Evolutionary conservation across 1,140 invertebrate species (phyloP).

Genomic region (Drosophila lacteicornis): DNA sequence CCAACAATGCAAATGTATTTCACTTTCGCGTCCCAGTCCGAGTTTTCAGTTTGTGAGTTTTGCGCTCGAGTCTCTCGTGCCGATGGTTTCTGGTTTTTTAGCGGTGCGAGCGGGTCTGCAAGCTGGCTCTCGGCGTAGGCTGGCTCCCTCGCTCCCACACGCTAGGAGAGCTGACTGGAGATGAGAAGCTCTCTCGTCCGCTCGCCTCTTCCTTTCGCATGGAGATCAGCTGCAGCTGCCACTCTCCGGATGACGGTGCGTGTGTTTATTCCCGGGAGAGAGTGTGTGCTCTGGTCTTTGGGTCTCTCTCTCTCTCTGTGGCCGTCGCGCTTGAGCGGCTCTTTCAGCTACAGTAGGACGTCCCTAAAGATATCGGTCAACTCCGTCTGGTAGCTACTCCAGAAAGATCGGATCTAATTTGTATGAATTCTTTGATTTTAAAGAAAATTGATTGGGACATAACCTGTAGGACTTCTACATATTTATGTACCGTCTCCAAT

Average conservation of each 20-base stretch:
- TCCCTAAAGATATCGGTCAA: conserved; percentile 2
- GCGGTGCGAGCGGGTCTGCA: conserved; percentile 37
- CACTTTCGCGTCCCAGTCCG: conserved; percentile 68
- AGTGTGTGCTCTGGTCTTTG: conserved; percentile 11
- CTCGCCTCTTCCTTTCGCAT: conserved; percentile 33
- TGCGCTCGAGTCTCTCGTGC: conserved; percentile 66
- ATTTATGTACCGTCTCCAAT: background rate
- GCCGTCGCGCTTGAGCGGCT: conserved; percentile 57
- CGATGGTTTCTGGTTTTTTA: conserved; percentile 54
- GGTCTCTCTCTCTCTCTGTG: conserved; percentile 13
- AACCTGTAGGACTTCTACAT: background rate
- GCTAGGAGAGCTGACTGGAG: background rate
- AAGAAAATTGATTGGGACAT: background rate
- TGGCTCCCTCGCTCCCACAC: conserved; percentile 12
- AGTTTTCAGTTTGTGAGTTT: conserved; percentile 15
- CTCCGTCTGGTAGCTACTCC: background rate
- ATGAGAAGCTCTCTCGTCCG: conserved; percentile 20
- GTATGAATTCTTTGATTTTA: background rate
- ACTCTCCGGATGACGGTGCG: conserved; percentile 36
- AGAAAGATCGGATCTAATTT: background rate
- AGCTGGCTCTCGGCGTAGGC: conserved; percentile 1
- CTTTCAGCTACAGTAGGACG: conserved; percentile 13
- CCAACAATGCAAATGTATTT: conserved; percentile 58
- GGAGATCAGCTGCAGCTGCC: conserved; percentile 72
- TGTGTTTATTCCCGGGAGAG: conserved; percentile 14